Evolutionary conservation across 2,888 invertebrate species (phyloP).

Genomic region (Hirtodrosophila alboralis): DNA sequence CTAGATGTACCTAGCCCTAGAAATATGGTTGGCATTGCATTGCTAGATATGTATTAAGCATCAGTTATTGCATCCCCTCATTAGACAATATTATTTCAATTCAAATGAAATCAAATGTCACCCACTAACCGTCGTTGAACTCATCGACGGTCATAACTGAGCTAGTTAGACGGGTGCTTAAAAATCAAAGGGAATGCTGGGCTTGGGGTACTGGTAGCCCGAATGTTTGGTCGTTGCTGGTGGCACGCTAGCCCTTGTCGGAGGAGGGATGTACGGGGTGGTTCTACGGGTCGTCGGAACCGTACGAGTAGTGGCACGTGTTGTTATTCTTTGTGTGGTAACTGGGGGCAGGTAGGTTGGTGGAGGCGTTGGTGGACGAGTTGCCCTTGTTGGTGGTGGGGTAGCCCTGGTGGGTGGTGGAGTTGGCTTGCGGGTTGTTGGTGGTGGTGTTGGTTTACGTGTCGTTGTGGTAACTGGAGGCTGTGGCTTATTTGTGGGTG

Average conservation of each 20-base stretch:
- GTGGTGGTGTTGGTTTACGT: constrained; percentile 19
- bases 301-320: constrained; percentile 34
- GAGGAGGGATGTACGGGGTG: constrained; percentile 62
- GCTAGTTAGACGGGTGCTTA: constrained; percentile 56
- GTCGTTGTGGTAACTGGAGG: constrained; percentile 41
- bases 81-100: constrained; percentile 55
- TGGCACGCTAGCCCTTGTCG: constrained; percentile 56
- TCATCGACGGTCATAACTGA: constrained; percentile 38
- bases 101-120: constrained; percentile 60
- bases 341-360: constrained; percentile 41
- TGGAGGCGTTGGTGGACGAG: constrained; percentile 47
- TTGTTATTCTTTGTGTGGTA: constrained; percentile 34
- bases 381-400: constrained; percentile 51
- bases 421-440: constrained; percentile 43
- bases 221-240: constrained; percentile 58
- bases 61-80: constrained; percentile 59
- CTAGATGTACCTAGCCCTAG: constrained; percentile 84
- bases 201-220: constrained; percentile 81
- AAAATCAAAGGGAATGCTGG: constrained; percentile 78
- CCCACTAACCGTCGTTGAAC: constrained; percentile 42
- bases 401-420: constrained; percentile 39
- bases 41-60: constrained; percentile 74
- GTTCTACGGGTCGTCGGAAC: constrained; percentile 50
- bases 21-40: constrained; percentile 80
- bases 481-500: constrained; percentile 60